Percentiles rank a stretch among this genome's conserved stretches.
phyloP scores from a whole-genome alignment of 1,140 invertebrate species.

The Batillaria attramentaria region DNA sequence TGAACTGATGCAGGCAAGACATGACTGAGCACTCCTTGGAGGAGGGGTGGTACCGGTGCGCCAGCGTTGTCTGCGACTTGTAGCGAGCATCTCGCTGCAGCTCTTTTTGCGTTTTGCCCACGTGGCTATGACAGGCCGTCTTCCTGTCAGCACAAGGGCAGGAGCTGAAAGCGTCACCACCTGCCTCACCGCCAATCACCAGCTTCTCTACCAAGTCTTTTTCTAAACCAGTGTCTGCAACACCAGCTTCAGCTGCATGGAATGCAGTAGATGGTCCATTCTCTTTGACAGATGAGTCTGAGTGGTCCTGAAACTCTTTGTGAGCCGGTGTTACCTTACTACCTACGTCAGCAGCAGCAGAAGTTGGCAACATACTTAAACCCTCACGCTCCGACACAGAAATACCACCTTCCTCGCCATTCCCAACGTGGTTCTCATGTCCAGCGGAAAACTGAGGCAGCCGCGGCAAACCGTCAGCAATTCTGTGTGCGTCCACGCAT shows the following conservation, averaged over 20 bases:
- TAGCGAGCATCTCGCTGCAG: slow-evolving; percentile 51
- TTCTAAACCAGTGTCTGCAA: not conserved
- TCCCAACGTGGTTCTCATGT: too few relatives aligned
- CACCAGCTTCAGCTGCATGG: not conserved
- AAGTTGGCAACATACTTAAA: too few relatives aligned
- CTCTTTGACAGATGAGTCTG: too few relatives aligned
- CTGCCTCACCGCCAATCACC: not conserved
- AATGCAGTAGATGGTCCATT: too few relatives aligned
- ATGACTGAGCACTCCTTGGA: slow-evolving; percentile 83
- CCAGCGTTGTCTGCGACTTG: slow-evolving; percentile 54
- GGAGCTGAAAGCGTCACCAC: not conserved
- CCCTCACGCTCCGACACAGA: too few relatives aligned
- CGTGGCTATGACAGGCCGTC: not conserved
- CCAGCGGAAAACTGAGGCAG: too few relatives aligned
- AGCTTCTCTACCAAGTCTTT: slow-evolving; percentile 17
- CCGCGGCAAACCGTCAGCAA: too few relatives aligned
- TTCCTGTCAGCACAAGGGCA: not conserved
- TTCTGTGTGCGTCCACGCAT: not conserved
- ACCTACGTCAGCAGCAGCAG: too few relatives aligned
- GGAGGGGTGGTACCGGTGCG: slow-evolving; percentile 79
- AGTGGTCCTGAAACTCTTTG: too few relatives aligned
- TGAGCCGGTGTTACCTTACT: too few relatives aligned
- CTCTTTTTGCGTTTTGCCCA: not conserved
- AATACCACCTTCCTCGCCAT: too few relatives aligned
- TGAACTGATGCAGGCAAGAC: slow-evolving; percentile 93